Percentiles rank a stretch among this genome's conserved stretches.
These are phyloP conservation scores for Thumatha senex DNA, from an alignment of 2,888 invertebrate species.

Conservation along the genomic window DNA sequence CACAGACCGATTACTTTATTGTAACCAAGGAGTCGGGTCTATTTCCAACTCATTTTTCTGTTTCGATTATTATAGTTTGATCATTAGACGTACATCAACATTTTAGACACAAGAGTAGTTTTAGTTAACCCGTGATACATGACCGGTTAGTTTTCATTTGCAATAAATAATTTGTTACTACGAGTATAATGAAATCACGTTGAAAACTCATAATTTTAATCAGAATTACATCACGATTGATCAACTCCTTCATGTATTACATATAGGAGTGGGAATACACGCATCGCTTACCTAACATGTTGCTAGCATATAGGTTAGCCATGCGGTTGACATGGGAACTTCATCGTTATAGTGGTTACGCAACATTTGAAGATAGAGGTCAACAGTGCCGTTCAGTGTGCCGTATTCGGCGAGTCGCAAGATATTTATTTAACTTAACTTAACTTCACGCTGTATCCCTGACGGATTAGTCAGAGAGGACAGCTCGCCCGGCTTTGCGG, in stretches of 20 bases:
- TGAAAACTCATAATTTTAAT: background rate
- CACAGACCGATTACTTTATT: too few species aligned
- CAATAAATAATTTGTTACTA: background rate
- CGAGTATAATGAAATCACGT: background rate
- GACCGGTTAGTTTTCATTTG: too few species aligned
- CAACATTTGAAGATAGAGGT: constrained; percentile 56
- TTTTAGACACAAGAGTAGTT: too few species aligned
- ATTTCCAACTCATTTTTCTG: too few species aligned
- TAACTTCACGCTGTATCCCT: too few species aligned
- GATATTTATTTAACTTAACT: constrained; percentile 27
- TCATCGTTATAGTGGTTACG: constrained; percentile 46
- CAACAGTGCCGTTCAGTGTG: constrained; percentile 58
- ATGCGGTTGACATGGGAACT: constrained; percentile 51
- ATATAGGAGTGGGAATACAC: constrained; percentile 9
- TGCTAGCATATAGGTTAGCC: constrained; percentile 32
- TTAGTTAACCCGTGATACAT: too few species aligned
- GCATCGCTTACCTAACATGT: constrained; percentile 29
- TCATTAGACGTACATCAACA: too few species aligned
- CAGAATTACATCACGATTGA: constrained; percentile 1
- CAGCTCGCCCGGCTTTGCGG: too few species aligned
- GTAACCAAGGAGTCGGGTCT: too few species aligned
- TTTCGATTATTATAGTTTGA: too few species aligned
- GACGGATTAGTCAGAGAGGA: too few species aligned
- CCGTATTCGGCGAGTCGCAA: constrained; percentile 26
- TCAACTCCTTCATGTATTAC: constrained; percentile 11